Evolutionary conservation across 2,113 vertebrate genomes (phyloP).

Genomic region (Stegastes partitus): DNA sequence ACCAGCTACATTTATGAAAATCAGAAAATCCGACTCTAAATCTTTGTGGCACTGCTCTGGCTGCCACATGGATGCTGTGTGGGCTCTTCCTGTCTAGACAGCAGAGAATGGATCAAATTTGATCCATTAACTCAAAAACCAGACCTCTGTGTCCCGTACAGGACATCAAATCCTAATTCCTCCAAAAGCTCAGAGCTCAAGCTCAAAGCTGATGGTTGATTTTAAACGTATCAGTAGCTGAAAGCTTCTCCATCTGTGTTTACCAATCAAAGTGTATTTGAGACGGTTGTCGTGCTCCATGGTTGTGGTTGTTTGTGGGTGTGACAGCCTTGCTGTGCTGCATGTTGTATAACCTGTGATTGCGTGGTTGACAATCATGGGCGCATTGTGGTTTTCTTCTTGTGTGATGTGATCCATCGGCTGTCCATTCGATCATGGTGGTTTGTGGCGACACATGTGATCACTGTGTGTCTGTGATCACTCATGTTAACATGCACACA

Average conservation of each 20-base stretch:
- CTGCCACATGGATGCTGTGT: constrained; percentile 19
- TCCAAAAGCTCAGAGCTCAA: constrained; percentile 1
- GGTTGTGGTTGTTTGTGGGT: constrained; percentile 19
- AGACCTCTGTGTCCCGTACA: constrained; percentile 27
- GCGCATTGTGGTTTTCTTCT: constrained; percentile 24
- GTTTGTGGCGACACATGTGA: constrained; percentile 35
- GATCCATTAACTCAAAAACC: constrained; percentile 45
- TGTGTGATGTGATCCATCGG: constrained; percentile 15
- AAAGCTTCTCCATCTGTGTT: constrained; percentile 2
- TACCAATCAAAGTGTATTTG: constrained; percentile 1
- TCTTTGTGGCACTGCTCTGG: constrained; percentile 22
- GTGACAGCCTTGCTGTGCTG: constrained; percentile 40
- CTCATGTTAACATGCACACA: constrained; percentile 23
- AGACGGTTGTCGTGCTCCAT: constrained; percentile 13
- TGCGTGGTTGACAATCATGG: constrained; percentile 24
- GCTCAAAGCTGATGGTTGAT: constrained; percentile 1
- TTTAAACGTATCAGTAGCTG: background rate
- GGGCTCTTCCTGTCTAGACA: constrained; percentile 51
- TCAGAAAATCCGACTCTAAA: background rate
- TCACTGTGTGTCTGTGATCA: constrained; percentile 15
- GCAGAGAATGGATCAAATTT: constrained; percentile 30
- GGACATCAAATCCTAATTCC: constrained; percentile 6
- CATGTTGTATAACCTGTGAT: constrained; percentile 38
- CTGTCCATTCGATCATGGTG: constrained; percentile 10
- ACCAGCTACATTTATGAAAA: constrained; percentile 16